Evolutionary conservation across 2,888 invertebrate genomes (phyloP), one percentile per base, ranked within the genome.

Genomic region (Meandrusa payeni): DNA sequence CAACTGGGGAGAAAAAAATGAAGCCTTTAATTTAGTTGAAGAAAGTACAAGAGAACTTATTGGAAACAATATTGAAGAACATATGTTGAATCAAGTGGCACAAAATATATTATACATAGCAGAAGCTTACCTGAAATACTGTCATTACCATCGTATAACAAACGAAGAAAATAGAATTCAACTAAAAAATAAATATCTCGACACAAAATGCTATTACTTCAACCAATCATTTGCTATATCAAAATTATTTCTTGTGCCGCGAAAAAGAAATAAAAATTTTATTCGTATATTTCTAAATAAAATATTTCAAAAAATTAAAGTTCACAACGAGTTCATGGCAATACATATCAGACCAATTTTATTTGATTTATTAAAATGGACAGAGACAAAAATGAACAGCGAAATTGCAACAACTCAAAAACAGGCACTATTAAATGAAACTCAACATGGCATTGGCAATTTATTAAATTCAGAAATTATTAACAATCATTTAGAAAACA

Each of bases 321-420:
- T n/a, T 20, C 10, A 24, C 26, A 20, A 12, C 9, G 2, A 15
- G 33, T n/a, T n/a, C 19, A 5, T 11, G 7, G n/a, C n/a, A n/a
- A n/a, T n/a, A n/a, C n/a, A n/a, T n/a, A n/a, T n/a, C n/a, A n/a
- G n/a, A n/a, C n/a, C n/a, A n/a, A 36, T 72, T 31, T 66, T 57
- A 39, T 13, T 20, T 5, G 64, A 72, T 42, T 47, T 76, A 53
- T 23, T 73, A 13, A 6, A 11, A 5, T 75, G 71, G 71, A 41
- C 54, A 6, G 65, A 64, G 50, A 19, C n/a, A n/a, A n/a, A n/a
- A n/a, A n/a, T n/a, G n/a, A n/a, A n/a, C n/a, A n/a, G n/a, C n/a
- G n/a, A n/a, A n/a, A n/a, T n/a, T n/a, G n/a, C n/a, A n/a, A n/a
- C n/a, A n/a, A n/a, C n/a, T n/a, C n/a, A n/a, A n/a, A n/a, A n/a